A percentile compares a stretch with the other conserved stretches of the same genome.
phyloP scores from a whole-genome alignment of 2,797 vertebrate species.

The Chiroxiphia lanceolata region DNA sequence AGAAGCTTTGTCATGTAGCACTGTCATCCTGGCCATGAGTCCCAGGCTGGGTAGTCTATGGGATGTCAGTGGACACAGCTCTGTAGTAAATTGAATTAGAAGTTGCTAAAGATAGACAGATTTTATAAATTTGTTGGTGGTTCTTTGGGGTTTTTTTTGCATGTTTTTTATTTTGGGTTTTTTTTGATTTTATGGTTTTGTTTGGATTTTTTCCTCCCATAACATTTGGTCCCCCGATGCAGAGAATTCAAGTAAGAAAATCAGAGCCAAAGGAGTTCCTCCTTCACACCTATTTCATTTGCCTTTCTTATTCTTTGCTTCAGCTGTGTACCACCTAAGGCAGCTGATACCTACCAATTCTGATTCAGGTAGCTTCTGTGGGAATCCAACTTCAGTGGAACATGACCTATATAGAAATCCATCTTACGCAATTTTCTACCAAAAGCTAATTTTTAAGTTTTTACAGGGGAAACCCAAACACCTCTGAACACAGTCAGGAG shows the following conservation, averaged over 20 bases:
- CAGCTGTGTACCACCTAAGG: background rate
- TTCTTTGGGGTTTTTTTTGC: background rate
- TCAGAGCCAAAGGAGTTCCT: background rate
- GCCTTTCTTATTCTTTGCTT: background rate
- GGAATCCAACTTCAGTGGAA: background rate
- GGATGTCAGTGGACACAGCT: background rate
- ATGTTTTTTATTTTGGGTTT: fast-evolving
- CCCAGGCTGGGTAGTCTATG: background rate
- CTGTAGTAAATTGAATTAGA: background rate
- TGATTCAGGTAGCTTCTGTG: background rate
- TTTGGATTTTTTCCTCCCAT: fast-evolving
- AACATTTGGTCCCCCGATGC: background rate
- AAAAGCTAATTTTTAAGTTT: background rate
- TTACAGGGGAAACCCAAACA: background rate
- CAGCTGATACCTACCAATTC: background rate
- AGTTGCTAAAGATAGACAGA: background rate
- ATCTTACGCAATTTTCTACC: background rate
- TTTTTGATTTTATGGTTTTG: no score
- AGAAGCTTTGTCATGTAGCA: background rate
- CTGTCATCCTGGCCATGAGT: background rate
- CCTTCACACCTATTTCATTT: background rate
- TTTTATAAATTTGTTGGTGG: background rate
- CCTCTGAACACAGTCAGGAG: background rate
- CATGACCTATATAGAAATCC: background rate
- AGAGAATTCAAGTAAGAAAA: background rate